Evolutionary conservation across 2,888 invertebrate genomes (phyloP), one percentile per base, ranked within the genome.

Genomic region (Nemotelus nigrinus): DNA sequence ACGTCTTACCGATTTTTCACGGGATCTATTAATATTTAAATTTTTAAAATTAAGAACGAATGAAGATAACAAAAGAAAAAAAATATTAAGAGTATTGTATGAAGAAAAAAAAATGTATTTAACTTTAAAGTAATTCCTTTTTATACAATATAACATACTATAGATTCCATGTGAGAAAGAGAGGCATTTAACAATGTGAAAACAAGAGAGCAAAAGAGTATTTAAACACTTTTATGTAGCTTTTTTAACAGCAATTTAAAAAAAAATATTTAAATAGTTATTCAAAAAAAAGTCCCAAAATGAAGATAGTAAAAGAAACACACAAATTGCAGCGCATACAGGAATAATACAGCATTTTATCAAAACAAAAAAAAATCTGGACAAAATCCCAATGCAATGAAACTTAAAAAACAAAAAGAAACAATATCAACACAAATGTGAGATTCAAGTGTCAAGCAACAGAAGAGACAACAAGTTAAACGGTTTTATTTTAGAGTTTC

Each of bases 121-220:
- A 68, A 65, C 3, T 45, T 58, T n/a, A 58, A 25, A n/a, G 48
- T 68, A 68, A 65, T 50, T 48, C 50, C 48, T 68, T 68, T 68
- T 68, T 68, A 68, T 47, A 68, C 47, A 68, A 25, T 25, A 25
- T 25, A 25, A 25, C 25, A 25, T 25, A 25, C 25, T 25, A 25
- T 25, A 25, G 25, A 25, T 25, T 25, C 25, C 25, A 25, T 25
- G 25, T 25, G 25, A 25, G 25, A 25, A 25, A 25, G 25, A 25
- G 25, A 25, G 25, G 25, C 25, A 25, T 25, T 25, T 25, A 25
- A 25, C 25, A 25, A 25, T 25, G 25, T 25, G 25, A 25, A 25
- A 50, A 50, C 68, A 47, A 39, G 8, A 58, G 25, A 58, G 39
- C 47, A 50, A 68, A n/a, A 50, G 53, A 68, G 25, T 50, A 8